Conservation (phyloP, 2,888 invertebrate genomes). For the Lasioglossum leucozonium region DNA sequence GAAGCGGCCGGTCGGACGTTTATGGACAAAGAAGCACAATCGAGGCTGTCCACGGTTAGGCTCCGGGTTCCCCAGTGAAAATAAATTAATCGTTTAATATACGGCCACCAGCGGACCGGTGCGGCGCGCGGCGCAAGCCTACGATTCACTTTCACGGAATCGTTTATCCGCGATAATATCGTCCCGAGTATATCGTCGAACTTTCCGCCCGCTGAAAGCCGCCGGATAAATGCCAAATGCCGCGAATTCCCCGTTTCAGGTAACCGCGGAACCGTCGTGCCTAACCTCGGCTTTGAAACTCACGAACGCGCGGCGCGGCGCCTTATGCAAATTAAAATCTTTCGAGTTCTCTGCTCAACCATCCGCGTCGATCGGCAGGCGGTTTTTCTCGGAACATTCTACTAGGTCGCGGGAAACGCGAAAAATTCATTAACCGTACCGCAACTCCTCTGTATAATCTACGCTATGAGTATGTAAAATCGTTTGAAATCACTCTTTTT, state of each 20-base stretch:
- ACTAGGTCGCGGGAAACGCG: background rate
- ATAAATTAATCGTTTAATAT: conserved; percentile 55
- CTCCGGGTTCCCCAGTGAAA: conserved; percentile 11
- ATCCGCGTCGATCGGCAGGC: background rate
- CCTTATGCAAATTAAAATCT: background rate
- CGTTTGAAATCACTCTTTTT: background rate
- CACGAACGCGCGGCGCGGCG: background rate
- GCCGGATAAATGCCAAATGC: background rate
- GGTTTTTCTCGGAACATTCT: background rate
- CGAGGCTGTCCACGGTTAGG: conserved; percentile 37
- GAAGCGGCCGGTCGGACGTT: conserved; percentile 37
- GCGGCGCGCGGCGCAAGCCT: background rate
- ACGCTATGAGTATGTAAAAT: too few relatives aligned
- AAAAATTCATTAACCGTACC: background rate
- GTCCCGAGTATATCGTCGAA: conserved; percentile 25
- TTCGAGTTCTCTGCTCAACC: background rate
- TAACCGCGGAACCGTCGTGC: background rate
- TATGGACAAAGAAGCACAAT: conserved; percentile 59
- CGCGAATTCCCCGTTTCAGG: conserved; percentile 1
- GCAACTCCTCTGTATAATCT: background rate
- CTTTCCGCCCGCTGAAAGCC: background rate
- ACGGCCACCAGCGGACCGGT: background rate
- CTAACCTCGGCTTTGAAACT: conserved; percentile 1
- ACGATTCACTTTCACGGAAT: conserved; percentile 43
- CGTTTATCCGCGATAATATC: conserved; percentile 34